Evolutionary conservation across 2,888 invertebrate species (phyloP).

Genomic region (Noctua comes): DNA sequence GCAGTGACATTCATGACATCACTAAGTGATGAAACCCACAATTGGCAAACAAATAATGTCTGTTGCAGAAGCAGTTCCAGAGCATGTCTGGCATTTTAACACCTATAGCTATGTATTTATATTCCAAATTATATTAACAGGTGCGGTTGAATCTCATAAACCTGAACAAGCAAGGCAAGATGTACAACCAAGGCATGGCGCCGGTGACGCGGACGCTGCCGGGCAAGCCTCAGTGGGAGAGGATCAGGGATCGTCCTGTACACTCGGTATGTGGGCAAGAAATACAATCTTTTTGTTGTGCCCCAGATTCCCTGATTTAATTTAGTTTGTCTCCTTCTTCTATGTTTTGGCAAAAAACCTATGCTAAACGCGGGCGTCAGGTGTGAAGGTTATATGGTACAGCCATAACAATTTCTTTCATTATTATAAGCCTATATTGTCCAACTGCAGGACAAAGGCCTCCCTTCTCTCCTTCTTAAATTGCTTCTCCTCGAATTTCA

Average conservation of each 20-base stretch:
- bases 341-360: no score
- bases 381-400: no score
- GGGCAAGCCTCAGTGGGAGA: conserved; percentile 95
- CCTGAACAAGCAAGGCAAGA: conserved; percentile 96
- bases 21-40: no score
- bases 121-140: conserved; percentile 70
- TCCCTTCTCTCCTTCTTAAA: no score
- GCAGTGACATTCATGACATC: background rate
- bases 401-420: no score
- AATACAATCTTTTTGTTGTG: background rate
- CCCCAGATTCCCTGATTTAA: background rate
- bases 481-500: no score
- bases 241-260: conserved; percentile 94
- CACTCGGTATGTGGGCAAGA: conserved; percentile 91
- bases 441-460: no score
- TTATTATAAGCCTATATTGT: no score
- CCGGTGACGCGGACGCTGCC: conserved; percentile 94
- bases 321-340: no score
- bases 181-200: conserved; percentile 97
- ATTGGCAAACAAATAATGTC: no score
- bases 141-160: conserved; percentile 96
- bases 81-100: background rate
- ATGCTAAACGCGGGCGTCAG: no score
- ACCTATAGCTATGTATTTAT: background rate
- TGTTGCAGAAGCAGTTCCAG: no score